phyloP scores from a whole-genome alignment of 2,797 vertebrate genomes.

The Eupleurogrammus muticus region DNA sequence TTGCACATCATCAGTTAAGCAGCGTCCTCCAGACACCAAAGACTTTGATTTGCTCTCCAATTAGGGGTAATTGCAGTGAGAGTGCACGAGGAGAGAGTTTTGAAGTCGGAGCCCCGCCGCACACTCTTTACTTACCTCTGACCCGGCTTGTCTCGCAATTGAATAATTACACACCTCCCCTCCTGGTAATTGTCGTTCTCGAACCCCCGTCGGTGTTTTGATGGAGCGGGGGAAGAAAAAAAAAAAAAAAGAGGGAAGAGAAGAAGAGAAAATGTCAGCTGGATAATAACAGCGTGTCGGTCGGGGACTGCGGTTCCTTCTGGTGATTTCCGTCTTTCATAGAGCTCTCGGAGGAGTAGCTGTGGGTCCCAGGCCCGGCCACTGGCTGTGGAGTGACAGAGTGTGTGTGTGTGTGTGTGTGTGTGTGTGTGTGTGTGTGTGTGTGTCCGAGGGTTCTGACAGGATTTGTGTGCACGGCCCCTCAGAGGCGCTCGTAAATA shows the following conservation, averaged over 20 bases:
- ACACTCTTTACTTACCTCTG: constrained; percentile 79
- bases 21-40: constrained; percentile 73
- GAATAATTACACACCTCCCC: constrained; percentile 82
- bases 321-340: constrained; percentile 79
- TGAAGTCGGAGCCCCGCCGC: constrained; percentile 63
- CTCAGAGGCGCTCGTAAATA: constrained; percentile 75
- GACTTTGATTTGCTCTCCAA: constrained; percentile 79
- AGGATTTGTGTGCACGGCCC: constrained; percentile 51
- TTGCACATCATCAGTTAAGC: constrained; percentile 76
- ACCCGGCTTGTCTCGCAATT: constrained; percentile 77
- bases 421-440: constrained; percentile 28
- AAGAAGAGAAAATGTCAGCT: constrained; percentile 69
- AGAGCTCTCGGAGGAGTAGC: constrained; percentile 51
- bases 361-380: constrained; percentile 41
- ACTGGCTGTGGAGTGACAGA: constrained; percentile 57
- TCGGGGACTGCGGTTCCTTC: constrained; percentile 76
- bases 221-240: too few species aligned
- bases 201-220: constrained; percentile 75
- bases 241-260: constrained; percentile 55
- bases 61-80: constrained; percentile 82
- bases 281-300: constrained; percentile 81
- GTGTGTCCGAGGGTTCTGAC: constrained; percentile 43
- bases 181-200: constrained; percentile 82
- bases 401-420: constrained; percentile 35
- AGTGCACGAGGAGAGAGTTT: constrained; percentile 73